Conservation (phyloP, 2,113 vertebrate species). For the Capreolus pygargus region DNA sequence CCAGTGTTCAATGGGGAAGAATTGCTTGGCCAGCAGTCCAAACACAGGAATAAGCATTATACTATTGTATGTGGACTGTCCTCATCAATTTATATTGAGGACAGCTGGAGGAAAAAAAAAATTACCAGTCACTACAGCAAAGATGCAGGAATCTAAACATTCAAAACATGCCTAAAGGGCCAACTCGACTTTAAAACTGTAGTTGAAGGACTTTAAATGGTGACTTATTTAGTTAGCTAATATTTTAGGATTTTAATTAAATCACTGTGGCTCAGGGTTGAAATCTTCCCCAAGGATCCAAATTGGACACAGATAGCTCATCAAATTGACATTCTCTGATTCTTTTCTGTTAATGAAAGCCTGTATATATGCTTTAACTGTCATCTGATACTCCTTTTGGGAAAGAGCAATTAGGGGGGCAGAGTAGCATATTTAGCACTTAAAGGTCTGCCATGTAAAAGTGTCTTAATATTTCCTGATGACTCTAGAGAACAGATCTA, state of each 20-base stretch:
- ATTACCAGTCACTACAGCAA: conserved; percentile 60
- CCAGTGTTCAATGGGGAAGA: conserved; percentile 50
- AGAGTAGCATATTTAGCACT: conserved; percentile 41
- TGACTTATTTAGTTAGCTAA: conserved; percentile 29
- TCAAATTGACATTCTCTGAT: conserved; percentile 51
- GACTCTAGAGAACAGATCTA: conserved; percentile 47
- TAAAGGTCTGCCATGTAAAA: conserved; percentile 49
- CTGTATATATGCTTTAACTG: conserved; percentile 32
- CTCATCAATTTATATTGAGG: conserved; percentile 71
- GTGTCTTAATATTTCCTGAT: conserved; percentile 27
- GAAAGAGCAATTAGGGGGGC: conserved; percentile 52
- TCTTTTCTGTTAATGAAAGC: conserved; percentile 52
- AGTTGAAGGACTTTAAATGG: conserved; percentile 52
- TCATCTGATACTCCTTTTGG: conserved; percentile 36
- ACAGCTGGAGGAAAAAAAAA: conserved; percentile 10
- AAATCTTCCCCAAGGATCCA: conserved; percentile 48
- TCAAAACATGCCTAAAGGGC: conserved; percentile 42
- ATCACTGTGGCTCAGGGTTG: conserved; percentile 2
- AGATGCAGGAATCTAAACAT: conserved; percentile 45
- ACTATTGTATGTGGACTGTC: conserved; percentile 58
- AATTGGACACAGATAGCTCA: conserved; percentile 54
- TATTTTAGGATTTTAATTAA: conserved; percentile 64
- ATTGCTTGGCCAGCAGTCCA: conserved; percentile 68
- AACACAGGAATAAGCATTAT: conserved; percentile 49
- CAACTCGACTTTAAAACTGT: conserved; percentile 59